phyloP scores from a whole-genome alignment of 2,797 vertebrate species.

The Limosa lapponica region DNA sequence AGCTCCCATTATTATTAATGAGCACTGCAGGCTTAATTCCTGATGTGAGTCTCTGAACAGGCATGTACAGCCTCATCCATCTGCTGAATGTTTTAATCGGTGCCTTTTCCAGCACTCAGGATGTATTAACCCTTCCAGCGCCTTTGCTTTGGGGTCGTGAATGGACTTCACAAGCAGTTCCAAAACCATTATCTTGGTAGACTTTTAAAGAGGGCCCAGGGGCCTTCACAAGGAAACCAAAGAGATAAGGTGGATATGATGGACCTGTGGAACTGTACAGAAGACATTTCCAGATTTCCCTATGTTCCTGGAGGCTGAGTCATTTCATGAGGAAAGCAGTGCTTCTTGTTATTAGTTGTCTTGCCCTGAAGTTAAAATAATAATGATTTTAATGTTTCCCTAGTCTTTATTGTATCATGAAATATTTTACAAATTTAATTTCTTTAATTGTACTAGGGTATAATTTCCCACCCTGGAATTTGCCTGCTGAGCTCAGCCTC shows the following conservation, averaged over 20 bases:
- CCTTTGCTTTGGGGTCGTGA: neutral
- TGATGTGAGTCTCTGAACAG: slow-evolving; percentile 27
- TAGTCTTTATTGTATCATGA: neutral
- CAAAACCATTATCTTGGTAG: neutral
- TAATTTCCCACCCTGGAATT: neutral
- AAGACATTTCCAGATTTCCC: neutral
- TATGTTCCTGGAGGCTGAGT: neutral
- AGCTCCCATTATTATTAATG: slow-evolving; percentile 65
- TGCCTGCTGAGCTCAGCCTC: neutral
- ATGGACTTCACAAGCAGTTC: neutral
- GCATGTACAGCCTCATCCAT: neutral
- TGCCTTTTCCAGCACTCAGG: neutral
- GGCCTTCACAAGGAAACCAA: neutral
- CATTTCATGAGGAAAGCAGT: neutral
- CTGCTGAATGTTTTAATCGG: slow-evolving; percentile 1
- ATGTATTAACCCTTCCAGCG: neutral
- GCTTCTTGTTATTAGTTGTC: neutral
- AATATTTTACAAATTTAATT: neutral
- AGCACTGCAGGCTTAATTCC: slow-evolving; percentile 57
- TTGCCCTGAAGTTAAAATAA: neutral
- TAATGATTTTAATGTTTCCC: neutral
- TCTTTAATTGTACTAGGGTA: neutral
- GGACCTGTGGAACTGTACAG: neutral
- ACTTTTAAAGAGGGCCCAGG: neutral
- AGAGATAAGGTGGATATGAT: neutral